Percentiles rank a stretch among this genome's conserved stretches.
Evolutionary conservation across 2,113 vertebrate genomes (phyloP).

Genomic region (Hydropotes inermis): DNA sequence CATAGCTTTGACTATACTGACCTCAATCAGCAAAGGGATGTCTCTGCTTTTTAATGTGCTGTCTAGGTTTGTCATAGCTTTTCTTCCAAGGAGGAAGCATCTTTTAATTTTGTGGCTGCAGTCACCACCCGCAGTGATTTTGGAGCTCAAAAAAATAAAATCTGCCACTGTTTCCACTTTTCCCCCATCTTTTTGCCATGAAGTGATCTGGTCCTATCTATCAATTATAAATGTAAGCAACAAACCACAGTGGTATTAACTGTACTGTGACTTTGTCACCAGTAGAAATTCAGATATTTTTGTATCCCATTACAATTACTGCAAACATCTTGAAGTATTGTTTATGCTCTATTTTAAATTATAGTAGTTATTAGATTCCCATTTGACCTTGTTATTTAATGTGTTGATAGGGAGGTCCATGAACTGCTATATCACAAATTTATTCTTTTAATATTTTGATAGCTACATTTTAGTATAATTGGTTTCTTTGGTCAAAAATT

Average conservation of each 20-base stretch:
- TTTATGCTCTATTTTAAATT: not conserved
- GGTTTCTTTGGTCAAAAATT: not conserved
- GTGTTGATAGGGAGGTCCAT: not conserved
- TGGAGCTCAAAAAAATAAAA: not conserved
- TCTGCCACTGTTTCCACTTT: not conserved
- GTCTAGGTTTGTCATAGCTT: not conserved
- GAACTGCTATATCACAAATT: not conserved
- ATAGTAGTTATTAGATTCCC: not conserved
- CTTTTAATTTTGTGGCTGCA: not conserved
- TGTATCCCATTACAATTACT: not conserved
- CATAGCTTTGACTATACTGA: not conserved
- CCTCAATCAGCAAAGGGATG: not conserved
- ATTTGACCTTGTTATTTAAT: not conserved
- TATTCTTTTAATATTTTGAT: not conserved
- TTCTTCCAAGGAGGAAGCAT: not conserved
- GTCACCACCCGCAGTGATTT: not conserved
- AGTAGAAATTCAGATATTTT: not conserved
- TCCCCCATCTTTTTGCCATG: not conserved
- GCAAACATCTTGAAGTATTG: not conserved
- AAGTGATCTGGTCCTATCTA: not conserved
- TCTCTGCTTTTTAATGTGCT: not conserved
- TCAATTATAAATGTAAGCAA: not conserved
- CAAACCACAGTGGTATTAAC: not conserved
- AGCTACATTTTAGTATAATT: not conserved
- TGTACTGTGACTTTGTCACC: not conserved